A percentile compares a stretch with the other conserved stretches of the same genome.
Conservation (phyloP, 2,113 vertebrate species). For the Catharus fuscescens region DNA sequence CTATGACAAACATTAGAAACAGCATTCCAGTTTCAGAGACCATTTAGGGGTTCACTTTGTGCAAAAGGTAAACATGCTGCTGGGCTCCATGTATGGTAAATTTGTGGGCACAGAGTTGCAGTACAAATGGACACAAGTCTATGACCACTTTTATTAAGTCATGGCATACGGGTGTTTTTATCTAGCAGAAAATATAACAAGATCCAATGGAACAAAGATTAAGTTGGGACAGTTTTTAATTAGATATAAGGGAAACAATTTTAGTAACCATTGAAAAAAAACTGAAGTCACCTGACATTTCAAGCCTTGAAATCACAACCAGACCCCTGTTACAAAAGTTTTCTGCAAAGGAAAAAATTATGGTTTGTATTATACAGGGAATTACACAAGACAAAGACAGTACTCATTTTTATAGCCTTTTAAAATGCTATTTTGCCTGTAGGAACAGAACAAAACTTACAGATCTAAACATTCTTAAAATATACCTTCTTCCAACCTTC, state of each 20-base stretch:
- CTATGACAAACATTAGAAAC: background rate
- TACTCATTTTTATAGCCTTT: background rate
- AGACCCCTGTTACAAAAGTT: background rate
- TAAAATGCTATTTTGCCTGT: background rate
- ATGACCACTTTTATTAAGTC: background rate
- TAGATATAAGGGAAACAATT: background rate
- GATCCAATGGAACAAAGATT: background rate
- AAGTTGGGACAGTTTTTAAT: background rate
- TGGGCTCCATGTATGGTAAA: background rate
- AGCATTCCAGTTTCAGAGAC: background rate
- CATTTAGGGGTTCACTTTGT: background rate
- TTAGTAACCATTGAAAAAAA: background rate
- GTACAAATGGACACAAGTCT: background rate
- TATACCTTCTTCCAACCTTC: background rate
- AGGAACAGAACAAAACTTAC: background rate
- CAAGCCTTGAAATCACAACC: background rate
- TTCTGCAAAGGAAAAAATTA: background rate
- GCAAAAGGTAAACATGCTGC: background rate
- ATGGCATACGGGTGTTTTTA: background rate
- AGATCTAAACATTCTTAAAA: background rate
- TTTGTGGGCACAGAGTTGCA: background rate
- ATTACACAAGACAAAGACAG: background rate
- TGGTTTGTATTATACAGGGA: background rate
- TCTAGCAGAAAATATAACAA: background rate
- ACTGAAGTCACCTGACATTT: background rate